phyloP scores from a whole-genome alignment of 2,113 vertebrate species.

The Anseranas semipalmata region DNA sequence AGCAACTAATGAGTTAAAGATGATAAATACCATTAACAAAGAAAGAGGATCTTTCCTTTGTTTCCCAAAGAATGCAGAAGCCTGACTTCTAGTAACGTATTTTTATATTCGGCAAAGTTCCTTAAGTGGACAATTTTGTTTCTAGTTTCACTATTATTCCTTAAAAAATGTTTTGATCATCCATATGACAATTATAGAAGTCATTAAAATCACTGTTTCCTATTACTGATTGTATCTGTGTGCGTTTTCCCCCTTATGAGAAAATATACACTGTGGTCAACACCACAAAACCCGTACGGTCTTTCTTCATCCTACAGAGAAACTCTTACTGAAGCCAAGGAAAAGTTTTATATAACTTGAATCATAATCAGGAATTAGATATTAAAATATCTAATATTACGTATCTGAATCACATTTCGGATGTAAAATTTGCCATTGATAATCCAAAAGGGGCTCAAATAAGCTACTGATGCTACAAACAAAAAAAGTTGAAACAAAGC shows the following conservation, averaged over 20 bases:
- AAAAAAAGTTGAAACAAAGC: not conserved
- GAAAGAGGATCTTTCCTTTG: slow-evolving; percentile 69
- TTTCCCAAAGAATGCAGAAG: slow-evolving; percentile 58
- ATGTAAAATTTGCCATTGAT: not conserved
- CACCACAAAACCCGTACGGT: not conserved
- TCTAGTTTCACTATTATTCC: not conserved
- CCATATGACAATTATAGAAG: not conserved
- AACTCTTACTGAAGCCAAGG: not conserved
- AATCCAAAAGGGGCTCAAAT: not conserved
- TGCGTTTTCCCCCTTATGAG: not conserved
- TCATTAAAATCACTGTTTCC: not conserved
- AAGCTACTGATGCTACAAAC: not conserved
- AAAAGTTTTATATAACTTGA: not conserved
- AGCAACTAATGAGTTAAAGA: slow-evolving; percentile 71
- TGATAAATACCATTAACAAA: slow-evolving; percentile 72
- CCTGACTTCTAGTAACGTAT: slow-evolving; percentile 21
- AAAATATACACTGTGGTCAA: not conserved
- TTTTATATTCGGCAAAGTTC: not conserved
- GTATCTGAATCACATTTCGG: not conserved
- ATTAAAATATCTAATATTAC: not conserved
- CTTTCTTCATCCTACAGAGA: not conserved
- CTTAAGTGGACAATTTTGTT: not conserved
- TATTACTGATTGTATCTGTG: not conserved
- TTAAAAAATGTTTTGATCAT: not conserved
- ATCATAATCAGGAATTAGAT: not conserved